Conservation (phyloP, 1,140 invertebrate genomes). For the Penaeus japonicus region DNA sequence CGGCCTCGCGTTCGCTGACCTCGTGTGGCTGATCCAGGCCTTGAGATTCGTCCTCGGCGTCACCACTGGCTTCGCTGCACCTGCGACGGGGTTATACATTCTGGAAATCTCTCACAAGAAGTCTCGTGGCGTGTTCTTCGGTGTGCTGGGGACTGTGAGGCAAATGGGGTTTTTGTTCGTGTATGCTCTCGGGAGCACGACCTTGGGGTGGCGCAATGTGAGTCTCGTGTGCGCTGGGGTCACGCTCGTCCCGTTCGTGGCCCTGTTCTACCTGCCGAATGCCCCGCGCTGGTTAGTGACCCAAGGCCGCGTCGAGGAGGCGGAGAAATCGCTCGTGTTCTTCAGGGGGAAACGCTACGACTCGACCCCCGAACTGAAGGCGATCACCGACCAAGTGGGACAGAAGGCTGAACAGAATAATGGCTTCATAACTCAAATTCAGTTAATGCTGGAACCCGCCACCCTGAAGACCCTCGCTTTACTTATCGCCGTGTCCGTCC, state of each 20-base stretch:
- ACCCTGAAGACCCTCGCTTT: no score
- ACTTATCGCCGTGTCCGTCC: no score
- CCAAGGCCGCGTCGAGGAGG: neutral
- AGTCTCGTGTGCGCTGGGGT: neutral
- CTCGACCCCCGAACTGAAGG: neutral
- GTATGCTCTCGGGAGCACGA: neutral
- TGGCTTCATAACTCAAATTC: no score
- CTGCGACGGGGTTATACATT: neutral
- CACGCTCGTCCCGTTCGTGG: neutral
- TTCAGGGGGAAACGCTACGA: neutral
- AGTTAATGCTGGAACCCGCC: no score
- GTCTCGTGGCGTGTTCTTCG: neutral
- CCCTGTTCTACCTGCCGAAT: neutral
- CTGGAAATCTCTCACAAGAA: slow-evolving; percentile 26
- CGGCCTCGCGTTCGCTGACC: neutral
- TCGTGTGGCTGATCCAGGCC: neutral
- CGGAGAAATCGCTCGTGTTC: neutral
- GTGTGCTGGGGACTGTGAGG: neutral
- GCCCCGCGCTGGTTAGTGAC: slow-evolving; percentile 30
- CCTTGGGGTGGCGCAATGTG: slow-evolving; percentile 11
- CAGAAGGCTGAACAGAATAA: no score
- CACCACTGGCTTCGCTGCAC: neutral
- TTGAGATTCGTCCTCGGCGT: neutral
- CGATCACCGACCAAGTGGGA: neutral
- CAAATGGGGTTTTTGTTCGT: neutral